Percentiles rank a stretch among this genome's conserved stretches.
Conservation (phyloP, 1,140 invertebrate genomes). For the Zaprionus nigranus region DNA sequence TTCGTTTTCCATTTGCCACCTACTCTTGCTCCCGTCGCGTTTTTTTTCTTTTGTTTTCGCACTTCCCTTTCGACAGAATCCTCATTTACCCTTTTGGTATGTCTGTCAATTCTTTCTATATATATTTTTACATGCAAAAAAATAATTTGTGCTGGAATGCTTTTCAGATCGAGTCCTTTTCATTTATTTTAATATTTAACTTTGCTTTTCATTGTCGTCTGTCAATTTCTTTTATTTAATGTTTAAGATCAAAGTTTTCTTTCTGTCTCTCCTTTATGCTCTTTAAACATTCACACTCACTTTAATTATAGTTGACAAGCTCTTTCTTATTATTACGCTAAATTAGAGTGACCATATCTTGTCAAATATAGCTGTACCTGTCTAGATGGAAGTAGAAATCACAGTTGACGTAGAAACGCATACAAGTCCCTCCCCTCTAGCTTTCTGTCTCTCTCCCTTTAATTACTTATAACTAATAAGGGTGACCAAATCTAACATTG, state of each 20-base stretch:
- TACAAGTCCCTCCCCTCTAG: background rate
- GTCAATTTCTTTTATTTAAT: background rate
- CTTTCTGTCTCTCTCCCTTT: background rate
- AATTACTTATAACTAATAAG: background rate
- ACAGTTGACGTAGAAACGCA: background rate
- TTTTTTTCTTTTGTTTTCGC: background rate
- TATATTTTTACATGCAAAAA: background rate
- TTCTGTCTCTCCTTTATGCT: background rate
- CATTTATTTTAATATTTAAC: background rate
- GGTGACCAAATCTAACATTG: background rate
- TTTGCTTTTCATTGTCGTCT: background rate
- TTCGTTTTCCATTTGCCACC: conserved; percentile 8
- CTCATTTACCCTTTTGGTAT: background rate
- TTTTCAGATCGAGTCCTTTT: background rate
- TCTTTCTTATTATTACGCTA: background rate
- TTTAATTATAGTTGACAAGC: background rate
- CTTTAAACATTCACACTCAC: too few relatives aligned
- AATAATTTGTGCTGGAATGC: background rate
- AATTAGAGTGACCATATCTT: background rate
- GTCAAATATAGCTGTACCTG: background rate
- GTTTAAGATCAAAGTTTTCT: background rate
- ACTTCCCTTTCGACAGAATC: background rate
- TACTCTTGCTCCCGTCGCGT: background rate
- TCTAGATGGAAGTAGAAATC: background rate
- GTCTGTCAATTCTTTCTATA: background rate